phyloP scores from a whole-genome alignment of 1,140 invertebrate species.

The Leptinotarsa defecta region DNA sequence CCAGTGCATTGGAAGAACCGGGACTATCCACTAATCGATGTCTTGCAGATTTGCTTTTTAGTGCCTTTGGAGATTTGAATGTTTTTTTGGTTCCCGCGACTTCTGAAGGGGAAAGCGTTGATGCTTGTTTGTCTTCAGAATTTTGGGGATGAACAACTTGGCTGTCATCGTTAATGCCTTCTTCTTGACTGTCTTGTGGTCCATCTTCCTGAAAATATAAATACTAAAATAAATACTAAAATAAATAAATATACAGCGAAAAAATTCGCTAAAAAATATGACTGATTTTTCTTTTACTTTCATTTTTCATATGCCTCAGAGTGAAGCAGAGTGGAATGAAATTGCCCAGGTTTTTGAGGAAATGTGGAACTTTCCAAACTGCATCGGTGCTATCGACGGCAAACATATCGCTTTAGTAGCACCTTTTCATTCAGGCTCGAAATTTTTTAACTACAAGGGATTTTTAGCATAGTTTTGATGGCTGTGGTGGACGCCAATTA shows the following conservation, averaged over 20 bases:
- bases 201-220: conserved; percentile 23
- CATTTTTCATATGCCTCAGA: conserved; percentile 22
- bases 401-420: conserved; percentile 33
- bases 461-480: conserved; percentile 60
- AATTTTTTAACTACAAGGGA: conserved; percentile 62
- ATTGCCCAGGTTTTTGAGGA: conserved; percentile 30
- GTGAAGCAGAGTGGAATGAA: conserved; percentile 25
- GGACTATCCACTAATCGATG: conserved; percentile 21
- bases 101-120: conserved; percentile 26
- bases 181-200: conserved; percentile 25
- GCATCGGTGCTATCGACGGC: conserved; percentile 30
- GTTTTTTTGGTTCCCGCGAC: conserved; percentile 23
- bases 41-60: conserved; percentile 22
- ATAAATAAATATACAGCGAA: conserved; percentile 24
- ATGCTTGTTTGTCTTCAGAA: conserved; percentile 23
- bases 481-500: conserved; percentile 59
- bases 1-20: conserved; percentile 23
- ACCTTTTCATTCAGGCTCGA: conserved; percentile 46
- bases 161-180: conserved; percentile 26
- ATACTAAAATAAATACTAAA: conserved; percentile 28
- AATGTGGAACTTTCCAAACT: conserved; percentile 33
- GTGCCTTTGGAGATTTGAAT: conserved; percentile 24
- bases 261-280: conserved; percentile 24
- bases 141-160: conserved; percentile 25
- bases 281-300: conserved; percentile 27